A percentile compares a stretch with the other conserved stretches of the same genome.
Evolutionary conservation across 1,140 invertebrate genomes (phyloP).

Genomic region (Hyphantria cunea): DNA sequence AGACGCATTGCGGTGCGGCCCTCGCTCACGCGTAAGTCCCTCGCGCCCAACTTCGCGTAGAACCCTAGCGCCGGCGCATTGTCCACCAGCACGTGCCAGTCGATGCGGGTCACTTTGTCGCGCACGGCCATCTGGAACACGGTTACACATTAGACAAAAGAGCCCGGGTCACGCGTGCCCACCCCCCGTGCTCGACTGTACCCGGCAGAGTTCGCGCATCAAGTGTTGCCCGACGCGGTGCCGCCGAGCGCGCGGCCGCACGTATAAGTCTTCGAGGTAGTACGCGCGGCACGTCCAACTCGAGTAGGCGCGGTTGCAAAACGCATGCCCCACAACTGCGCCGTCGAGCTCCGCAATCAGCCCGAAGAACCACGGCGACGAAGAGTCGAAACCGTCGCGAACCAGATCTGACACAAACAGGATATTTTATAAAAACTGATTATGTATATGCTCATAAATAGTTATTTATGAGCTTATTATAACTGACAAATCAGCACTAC

Average conservation of each 20-base stretch:
- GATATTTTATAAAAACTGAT: too few species aligned
- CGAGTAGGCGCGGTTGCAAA: constrained; percentile 53
- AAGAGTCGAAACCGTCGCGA: constrained; percentile 17
- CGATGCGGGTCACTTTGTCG: constrained; percentile 43
- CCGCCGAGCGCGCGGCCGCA: constrained; percentile 43
- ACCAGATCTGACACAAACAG: constrained; percentile 18
- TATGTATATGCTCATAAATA: too few species aligned
- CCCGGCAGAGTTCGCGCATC: constrained; percentile 49
- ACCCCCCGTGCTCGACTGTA: constrained; percentile 21
- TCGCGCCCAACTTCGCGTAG: constrained; percentile 58
- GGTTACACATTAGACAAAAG: not conserved
- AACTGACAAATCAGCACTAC: too few species aligned
- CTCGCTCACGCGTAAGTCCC: constrained; percentile 49
- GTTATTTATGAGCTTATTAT: too few species aligned
- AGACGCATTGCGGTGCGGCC: constrained; percentile 59
- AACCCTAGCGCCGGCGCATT: constrained; percentile 53
- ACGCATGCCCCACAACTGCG: constrained; percentile 37
- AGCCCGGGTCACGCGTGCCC: constrained; percentile 6
- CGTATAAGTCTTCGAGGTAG: constrained; percentile 67
- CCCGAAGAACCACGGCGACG: constrained; percentile 57
- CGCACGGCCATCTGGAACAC: constrained; percentile 10
- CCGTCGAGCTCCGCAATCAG: constrained; percentile 47
- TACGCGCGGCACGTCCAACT: constrained; percentile 63
- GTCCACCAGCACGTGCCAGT: constrained; percentile 64
- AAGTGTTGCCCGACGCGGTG: constrained; percentile 45